Percentiles rank a stretch among this genome's conserved stretches.
Conservation (phyloP, 2,888 invertebrate genomes). For the Orchestes rusci region DNA sequence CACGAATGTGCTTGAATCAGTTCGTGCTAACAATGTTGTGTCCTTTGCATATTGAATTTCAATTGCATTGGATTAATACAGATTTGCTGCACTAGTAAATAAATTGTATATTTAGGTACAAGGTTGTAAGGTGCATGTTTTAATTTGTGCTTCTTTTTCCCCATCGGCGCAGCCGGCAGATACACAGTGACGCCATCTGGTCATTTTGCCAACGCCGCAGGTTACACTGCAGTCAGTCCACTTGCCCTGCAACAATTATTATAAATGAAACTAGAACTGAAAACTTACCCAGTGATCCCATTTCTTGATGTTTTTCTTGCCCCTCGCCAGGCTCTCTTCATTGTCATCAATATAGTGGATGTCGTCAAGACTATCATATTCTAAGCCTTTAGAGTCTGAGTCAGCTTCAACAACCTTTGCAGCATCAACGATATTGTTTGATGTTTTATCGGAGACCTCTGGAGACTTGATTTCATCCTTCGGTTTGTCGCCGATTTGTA, state of each 20-base stretch:
- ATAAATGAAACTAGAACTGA: background rate
- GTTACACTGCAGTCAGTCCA: slow-evolving; percentile 47
- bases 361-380: slow-evolving; percentile 20
- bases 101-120: slow-evolving; percentile 29
- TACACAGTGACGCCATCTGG: slow-evolving; percentile 47
- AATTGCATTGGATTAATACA: too few relatives aligned
- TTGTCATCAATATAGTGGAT: slow-evolving; percentile 16
- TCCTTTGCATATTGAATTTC: slow-evolving; percentile 19
- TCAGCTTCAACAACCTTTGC: too few relatives aligned
- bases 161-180: slow-evolving; percentile 43
- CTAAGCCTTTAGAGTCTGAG: background rate
- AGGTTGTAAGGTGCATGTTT: slow-evolving; percentile 43
- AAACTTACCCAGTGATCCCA: slow-evolving; percentile 26
- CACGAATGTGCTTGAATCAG: slow-evolving; percentile 12
- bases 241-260: slow-evolving; percentile 32
- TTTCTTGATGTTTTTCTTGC: slow-evolving; percentile 21
- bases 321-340: slow-evolving; percentile 3
- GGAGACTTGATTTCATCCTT: too few relatives aligned
- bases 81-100: too few relatives aligned
- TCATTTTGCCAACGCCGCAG: slow-evolving; percentile 45
- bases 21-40: slow-evolving; percentile 17
- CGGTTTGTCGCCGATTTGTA: too few relatives aligned
- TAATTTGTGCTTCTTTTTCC: slow-evolving; percentile 49
- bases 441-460: too few relatives aligned
- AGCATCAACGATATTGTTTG: too few relatives aligned